These are phyloP conservation scores for Willisornis vidua DNA, from an alignment of 2,113 vertebrate genomes.

Conservation along the genomic window DNA sequence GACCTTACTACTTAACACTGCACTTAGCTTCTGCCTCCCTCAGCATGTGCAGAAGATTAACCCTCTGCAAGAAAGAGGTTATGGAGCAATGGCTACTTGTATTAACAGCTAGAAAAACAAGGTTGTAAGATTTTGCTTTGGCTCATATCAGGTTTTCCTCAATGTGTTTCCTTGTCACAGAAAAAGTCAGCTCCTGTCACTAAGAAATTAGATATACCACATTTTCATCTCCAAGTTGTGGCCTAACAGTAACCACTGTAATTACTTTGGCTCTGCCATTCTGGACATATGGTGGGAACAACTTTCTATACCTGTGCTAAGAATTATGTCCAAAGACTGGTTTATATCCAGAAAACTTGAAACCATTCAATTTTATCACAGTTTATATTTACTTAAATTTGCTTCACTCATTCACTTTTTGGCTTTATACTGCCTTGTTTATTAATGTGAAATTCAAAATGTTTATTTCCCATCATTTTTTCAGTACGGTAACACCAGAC, in stretches of 20 bases:
- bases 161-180: background rate
- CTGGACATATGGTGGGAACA: background rate
- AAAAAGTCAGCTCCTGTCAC: background rate
- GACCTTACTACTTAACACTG: rapidly evolving
- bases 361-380: background rate
- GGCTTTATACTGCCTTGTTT: background rate
- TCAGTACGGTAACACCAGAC: background rate
- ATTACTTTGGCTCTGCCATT: background rate
- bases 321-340: background rate
- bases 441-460: background rate
- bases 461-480: background rate
- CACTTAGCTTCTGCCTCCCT: background rate
- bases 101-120: conserved; percentile 4
- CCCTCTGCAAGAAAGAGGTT: background rate
- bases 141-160: background rate
- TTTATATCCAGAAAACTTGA: background rate
- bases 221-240: background rate
- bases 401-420: background rate
- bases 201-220: background rate
- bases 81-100: background rate
- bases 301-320: background rate
- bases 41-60: background rate
- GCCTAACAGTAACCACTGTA: background rate
- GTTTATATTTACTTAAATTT: background rate
- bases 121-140: background rate